These are phyloP conservation scores for Caenorhabditis doughertyi DNA, from an alignment of 2,888 invertebrate genomes.

Conservation along the genomic window DNA sequence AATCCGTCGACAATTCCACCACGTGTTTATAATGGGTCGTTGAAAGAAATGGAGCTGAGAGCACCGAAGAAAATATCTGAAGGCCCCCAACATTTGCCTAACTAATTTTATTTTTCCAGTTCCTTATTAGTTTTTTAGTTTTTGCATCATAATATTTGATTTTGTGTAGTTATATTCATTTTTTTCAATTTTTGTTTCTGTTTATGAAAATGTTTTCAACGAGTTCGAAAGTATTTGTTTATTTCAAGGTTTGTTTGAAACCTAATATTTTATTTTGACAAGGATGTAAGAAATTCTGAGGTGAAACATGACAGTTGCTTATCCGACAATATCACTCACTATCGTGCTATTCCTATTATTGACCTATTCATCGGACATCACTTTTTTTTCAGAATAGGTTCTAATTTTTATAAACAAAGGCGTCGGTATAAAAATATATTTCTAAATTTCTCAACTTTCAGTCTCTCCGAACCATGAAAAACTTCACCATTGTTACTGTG, in stretches of 20 bases:
- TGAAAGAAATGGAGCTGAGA: slow-evolving; percentile 79
- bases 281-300: too few relatives aligned
- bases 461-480: slow-evolving; percentile 12
- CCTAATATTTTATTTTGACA: too few relatives aligned
- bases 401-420: not conserved
- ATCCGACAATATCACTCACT: too few relatives aligned
- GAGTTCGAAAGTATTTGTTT: not conserved
- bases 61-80: slow-evolving; percentile 78
- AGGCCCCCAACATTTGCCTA: slow-evolving; percentile 71
- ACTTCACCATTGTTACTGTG: slow-evolving; percentile 40
- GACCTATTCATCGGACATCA: too few relatives aligned
- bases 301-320: too few relatives aligned
- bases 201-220: not conserved
- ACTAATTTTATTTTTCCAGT: slow-evolving; percentile 23
- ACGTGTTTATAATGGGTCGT: slow-evolving; percentile 73
- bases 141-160: not conserved
- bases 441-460: not conserved
- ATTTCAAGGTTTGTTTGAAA: not conserved
- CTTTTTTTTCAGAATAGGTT: not conserved
- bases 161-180: not conserved
- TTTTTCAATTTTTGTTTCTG: not conserved
- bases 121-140: slow-evolving; percentile 2
- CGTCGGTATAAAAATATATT: not conserved
- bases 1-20: slow-evolving; percentile 51
- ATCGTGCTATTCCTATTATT: too few relatives aligned